These are phyloP conservation scores for Craterocephalus amniculus DNA, from an alignment of 2,797 vertebrate species.

Conservation along the genomic window DNA sequence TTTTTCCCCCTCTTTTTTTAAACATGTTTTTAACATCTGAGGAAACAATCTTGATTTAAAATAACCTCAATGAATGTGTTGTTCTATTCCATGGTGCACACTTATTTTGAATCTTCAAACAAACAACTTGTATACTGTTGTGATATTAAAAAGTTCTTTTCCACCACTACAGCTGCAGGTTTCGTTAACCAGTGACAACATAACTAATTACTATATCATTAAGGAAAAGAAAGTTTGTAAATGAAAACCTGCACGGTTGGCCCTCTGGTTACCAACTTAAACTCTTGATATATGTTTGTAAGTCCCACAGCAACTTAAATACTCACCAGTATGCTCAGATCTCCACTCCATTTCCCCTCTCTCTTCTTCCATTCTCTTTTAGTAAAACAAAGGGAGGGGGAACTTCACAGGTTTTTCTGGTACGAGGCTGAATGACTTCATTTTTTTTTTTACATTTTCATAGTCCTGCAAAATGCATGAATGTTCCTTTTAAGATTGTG, in stretches of 20 bases:
- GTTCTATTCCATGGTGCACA: too few relatives aligned
- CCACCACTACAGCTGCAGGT: too few relatives aligned
- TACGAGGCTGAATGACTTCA: slow-evolving; percentile 82
- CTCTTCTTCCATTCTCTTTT: slow-evolving; percentile 46
- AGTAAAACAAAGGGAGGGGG: slow-evolving; percentile 71
- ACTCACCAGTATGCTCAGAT: slow-evolving; percentile 92
- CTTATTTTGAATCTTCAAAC: too few relatives aligned
- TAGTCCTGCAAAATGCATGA: slow-evolving; percentile 66
- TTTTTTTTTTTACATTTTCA: slow-evolving; percentile 60
- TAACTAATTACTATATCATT: too few relatives aligned
- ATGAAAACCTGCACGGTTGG: background rate
- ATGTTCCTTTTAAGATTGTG: background rate
- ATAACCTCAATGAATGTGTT: too few relatives aligned
- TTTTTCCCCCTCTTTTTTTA: too few relatives aligned
- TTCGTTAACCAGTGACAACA: too few relatives aligned
- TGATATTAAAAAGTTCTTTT: too few relatives aligned
- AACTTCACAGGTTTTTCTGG: slow-evolving; percentile 94
- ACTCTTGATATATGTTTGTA: background rate
- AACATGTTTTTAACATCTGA: too few relatives aligned
- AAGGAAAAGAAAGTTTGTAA: background rate
- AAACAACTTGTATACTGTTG: too few relatives aligned
- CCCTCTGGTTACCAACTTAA: background rate
- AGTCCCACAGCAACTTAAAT: background rate
- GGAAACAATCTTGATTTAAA: too few relatives aligned
- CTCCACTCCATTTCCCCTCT: slow-evolving; percentile 62